phyloP scores from a whole-genome alignment of 2,888 invertebrate genomes.

The Mythimna albipuncta region DNA sequence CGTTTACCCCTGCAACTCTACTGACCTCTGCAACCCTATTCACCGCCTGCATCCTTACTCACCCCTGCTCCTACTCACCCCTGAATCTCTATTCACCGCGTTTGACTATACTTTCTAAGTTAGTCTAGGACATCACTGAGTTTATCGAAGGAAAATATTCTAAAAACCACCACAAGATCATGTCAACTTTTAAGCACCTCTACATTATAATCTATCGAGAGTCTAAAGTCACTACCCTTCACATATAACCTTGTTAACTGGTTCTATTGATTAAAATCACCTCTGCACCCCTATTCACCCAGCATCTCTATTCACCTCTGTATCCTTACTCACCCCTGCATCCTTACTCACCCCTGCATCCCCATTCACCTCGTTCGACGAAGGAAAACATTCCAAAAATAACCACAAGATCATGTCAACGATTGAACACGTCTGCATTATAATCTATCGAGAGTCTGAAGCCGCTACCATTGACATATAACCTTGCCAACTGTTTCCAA shows the following conservation, averaged over 20 bases:
- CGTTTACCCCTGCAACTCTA: too few relatives aligned
- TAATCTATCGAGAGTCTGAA: constrained; percentile 3
- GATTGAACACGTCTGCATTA: neutral
- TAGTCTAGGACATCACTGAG: too few relatives aligned
- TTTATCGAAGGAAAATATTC: neutral
- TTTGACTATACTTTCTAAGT: too few relatives aligned
- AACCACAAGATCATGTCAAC: neutral
- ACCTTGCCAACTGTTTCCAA: constrained; percentile 43
- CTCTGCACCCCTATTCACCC: too few relatives aligned
- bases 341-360: too few relatives aligned
- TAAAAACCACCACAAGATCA: neutral
- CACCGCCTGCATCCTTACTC: too few relatives aligned
- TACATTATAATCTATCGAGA: constrained; percentile 1
- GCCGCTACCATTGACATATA: constrained; percentile 60
- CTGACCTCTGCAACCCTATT: too few relatives aligned
- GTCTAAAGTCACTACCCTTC: constrained; percentile 52
- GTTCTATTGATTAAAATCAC: constrained; percentile 35
- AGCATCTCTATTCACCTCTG: too few relatives aligned
- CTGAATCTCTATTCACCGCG: too few relatives aligned
- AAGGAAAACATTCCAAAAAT: neutral
- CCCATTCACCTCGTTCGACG: too few relatives aligned
- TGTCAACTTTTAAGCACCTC: neutral
- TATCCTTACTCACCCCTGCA: too few relatives aligned
- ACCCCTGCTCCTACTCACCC: too few relatives aligned
- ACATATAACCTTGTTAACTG: constrained; percentile 53